A percentile compares a stretch with the other conserved stretches of the same genome.
phyloP scores from a whole-genome alignment of 2,888 invertebrate species.

The Xestoiulus laeticollis region DNA sequence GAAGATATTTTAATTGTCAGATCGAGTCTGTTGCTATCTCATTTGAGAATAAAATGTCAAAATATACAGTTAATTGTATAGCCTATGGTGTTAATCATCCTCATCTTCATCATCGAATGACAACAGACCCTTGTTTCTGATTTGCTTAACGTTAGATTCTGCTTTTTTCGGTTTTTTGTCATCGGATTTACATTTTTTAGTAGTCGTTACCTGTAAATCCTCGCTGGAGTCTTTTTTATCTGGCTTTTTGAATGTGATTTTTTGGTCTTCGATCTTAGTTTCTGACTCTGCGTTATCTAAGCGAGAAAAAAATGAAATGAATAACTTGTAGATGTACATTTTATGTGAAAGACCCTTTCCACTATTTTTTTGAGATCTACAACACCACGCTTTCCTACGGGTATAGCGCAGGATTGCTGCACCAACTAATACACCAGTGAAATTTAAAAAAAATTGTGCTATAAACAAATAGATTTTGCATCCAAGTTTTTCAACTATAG shows the following conservation, averaged over 20 bases:
- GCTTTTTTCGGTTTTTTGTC: slow-evolving; percentile 54
- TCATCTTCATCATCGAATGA: slow-evolving; percentile 61
- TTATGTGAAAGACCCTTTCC: background rate
- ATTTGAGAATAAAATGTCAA: background rate
- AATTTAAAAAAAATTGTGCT: no score
- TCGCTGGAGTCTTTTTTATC: slow-evolving; percentile 57
- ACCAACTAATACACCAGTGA: no score
- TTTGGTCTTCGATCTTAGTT: slow-evolving; percentile 47
- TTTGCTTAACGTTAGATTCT: slow-evolving; percentile 57
- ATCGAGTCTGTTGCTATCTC: background rate
- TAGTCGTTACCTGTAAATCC: slow-evolving; percentile 49
- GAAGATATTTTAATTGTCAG: background rate
- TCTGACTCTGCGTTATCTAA: slow-evolving; percentile 56
- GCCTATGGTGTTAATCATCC: slow-evolving; percentile 23
- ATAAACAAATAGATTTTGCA: no score
- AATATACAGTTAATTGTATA: no score
- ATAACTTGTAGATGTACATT: background rate
- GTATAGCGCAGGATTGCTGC: no score
- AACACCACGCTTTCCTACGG: no score
- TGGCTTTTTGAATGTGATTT: slow-evolving; percentile 60
- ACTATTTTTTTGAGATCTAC: no score
- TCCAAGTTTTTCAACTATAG: no score
- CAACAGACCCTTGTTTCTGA: slow-evolving; percentile 60
- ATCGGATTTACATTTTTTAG: slow-evolving; percentile 55
- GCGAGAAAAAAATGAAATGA: background rate